Percentiles rank a stretch among this genome's conserved stretches.
These are phyloP conservation scores for Leucoraja erinaceus DNA, from an alignment of 2,113 vertebrate species.

Conservation along the genomic window DNA sequence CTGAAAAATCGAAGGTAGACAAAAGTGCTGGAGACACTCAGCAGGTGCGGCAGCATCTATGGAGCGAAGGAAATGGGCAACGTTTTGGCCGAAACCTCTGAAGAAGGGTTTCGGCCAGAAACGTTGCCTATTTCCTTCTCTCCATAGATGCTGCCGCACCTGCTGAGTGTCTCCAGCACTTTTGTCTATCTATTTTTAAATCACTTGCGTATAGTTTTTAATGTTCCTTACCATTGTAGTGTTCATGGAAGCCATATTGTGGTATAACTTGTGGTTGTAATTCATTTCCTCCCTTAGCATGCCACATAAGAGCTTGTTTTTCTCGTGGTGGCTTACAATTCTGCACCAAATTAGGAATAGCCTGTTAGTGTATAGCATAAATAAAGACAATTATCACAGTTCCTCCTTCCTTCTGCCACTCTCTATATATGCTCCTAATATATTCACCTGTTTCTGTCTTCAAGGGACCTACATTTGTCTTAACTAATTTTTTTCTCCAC, in stretches of 20 bases:
- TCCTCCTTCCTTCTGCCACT: neutral
- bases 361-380: neutral
- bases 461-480: too few species aligned
- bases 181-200: neutral
- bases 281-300: neutral
- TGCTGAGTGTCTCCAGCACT: too few species aligned
- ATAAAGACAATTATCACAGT: neutral
- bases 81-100: too few species aligned
- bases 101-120: too few species aligned
- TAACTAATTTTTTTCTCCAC: too few species aligned
- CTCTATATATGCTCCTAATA: neutral
- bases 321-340: neutral
- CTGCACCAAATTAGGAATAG: neutral
- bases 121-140: too few species aligned
- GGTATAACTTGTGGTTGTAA: neutral
- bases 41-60: too few species aligned
- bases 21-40: too few species aligned
- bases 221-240: neutral
- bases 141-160: too few species aligned
- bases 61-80: too few species aligned
- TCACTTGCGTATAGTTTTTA: neutral
- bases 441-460: too few species aligned
- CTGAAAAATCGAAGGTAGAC: too few species aligned
- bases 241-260: neutral
- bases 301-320: neutral